Conservation (phyloP, 2,113 vertebrate genomes). For the Onychostoma macrolepis region DNA sequence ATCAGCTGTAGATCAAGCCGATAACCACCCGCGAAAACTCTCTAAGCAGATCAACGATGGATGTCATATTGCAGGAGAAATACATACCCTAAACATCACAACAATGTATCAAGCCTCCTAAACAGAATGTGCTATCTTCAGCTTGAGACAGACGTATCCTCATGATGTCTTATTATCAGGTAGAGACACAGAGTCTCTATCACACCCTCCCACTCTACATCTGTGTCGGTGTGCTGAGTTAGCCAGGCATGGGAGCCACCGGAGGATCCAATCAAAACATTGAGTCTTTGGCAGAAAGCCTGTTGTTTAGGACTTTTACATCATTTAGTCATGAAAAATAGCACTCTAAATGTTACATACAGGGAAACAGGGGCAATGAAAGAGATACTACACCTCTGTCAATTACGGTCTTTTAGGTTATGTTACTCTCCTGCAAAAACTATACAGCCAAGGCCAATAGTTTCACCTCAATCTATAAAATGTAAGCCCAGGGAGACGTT, state of each 20-base stretch:
- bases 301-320: slow-evolving; percentile 44
- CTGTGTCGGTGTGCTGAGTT: slow-evolving; percentile 52
- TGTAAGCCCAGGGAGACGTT: not conserved
- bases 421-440: not conserved
- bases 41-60: slow-evolving; percentile 25
- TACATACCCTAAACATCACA: slow-evolving; percentile 33
- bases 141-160: slow-evolving; percentile 42
- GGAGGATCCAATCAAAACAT: slow-evolving; percentile 37
- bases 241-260: slow-evolving; percentile 37
- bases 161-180: slow-evolving; percentile 51
- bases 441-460: slow-evolving; percentile 5
- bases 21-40: slow-evolving; percentile 24
- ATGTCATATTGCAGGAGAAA: slow-evolving; percentile 17
- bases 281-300: slow-evolving; percentile 25
- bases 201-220: slow-evolving; percentile 61
- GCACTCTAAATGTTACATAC: slow-evolving; percentile 10
- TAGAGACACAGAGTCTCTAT: slow-evolving; percentile 34
- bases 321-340: slow-evolving; percentile 23
- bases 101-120: slow-evolving; percentile 39
- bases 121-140: slow-evolving; percentile 46
- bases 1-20: not conserved
- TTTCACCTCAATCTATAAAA: slow-evolving; percentile 3
- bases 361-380: not conserved
- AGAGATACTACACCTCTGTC: not conserved
- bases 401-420: slow-evolving; percentile 22